Base-by-base conservation (phyloP, 1,140 invertebrate genomes). In the Zaprionus ornatus region DNA sequence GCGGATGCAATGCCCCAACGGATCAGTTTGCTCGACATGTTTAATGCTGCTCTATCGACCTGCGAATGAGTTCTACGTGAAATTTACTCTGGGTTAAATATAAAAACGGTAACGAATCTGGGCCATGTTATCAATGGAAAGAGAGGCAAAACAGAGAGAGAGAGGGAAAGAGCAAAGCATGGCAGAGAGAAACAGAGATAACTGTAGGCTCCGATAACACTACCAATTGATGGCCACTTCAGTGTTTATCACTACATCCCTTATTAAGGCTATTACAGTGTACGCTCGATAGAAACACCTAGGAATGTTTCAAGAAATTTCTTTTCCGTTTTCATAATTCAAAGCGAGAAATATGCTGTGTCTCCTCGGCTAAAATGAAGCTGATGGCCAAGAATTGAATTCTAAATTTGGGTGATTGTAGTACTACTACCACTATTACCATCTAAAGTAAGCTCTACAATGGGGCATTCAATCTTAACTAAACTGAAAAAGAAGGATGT, bases 1-100 rank as follows among this genome's bases (percentile, higher is more conserved):
- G 95, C 95, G 56, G 95, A 94, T 12, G 93, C 93, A 72, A 97
- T 96, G 56, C 96, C 96, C 96, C 96, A 97, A 52, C 94, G 93
- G 21, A 90, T 90, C 1, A 85, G 52, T 70, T 84, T 74, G 17
- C 48, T 62, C 55, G 84, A 68, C 84, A 88, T 87, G 71, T 71
- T 84, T 21, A 35, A 45, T 12, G 67, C 29, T 50, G 40, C 29
- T 37, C 5, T 32, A 32, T 25, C 10, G 6, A 40, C 17, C 55
- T 59, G 45, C 35, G 32, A 73, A 19, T 74, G 59, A 63, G 15
- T 48, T 15, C 0, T 25, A 1, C 7, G 35, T 42, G 19, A 55
- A 48, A 32, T 3, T 12, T 37, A 45, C 12, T 19, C 45, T 27
- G 52, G 7, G 32, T 75, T 75, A 71, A 65, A 75, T 75, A 75